Evolutionary conservation across 2,113 vertebrate species (phyloP), one percentile per base, ranked within the genome.

Genomic region (Hucho hucho): DNA sequence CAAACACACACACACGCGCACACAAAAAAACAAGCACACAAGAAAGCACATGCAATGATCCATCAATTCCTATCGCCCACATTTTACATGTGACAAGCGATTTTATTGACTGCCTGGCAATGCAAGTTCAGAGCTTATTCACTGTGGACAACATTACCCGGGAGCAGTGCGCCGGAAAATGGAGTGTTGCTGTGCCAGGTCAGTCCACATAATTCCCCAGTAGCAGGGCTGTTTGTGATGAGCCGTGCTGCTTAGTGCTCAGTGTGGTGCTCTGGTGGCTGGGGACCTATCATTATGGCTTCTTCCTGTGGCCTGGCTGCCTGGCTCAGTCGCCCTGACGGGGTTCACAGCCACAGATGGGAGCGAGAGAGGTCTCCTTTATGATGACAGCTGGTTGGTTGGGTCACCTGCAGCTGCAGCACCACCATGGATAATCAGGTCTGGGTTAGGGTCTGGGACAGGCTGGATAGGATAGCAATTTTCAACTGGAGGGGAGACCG

Each of bases 241-340:
- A 89, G 83, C 82, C 78, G 29, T 87, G 85, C 49, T 53, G 16
- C 84, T 85, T 76, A 73, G 80, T 83, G 83, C 84, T 85, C 78
- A 73, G 81, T 83, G 83, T 70, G 87, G 90, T 81, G 83, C 84
- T 87, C 78, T 78, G 83, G 85, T 82, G 86, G 84, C 86, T 80
- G 29, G 81, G 85, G 87, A 81, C 83, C 86, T 88, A 83, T 91
- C 86, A 89, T 92, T 93, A 92, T 78, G 83, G 80, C 81, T 82
- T 80, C 78, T 81, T 84, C 86, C 88, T 86, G 86, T 81, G 86
- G 88, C 81, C 84, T 78, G 82, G 83, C 86, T 75, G 81, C 72
- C 73, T 68, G 69, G 75, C 77, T 80, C 76, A 80, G 63, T 25
- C 20, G 16, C 49, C 26, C 14, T 18, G 14, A 25, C 28, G 7